Percentiles rank a stretch among this genome's conserved stretches.
These are phyloP conservation scores for Tamandua tetradactyla DNA, from an alignment of 2,797 vertebrate genomes.

Conservation along the genomic window DNA sequence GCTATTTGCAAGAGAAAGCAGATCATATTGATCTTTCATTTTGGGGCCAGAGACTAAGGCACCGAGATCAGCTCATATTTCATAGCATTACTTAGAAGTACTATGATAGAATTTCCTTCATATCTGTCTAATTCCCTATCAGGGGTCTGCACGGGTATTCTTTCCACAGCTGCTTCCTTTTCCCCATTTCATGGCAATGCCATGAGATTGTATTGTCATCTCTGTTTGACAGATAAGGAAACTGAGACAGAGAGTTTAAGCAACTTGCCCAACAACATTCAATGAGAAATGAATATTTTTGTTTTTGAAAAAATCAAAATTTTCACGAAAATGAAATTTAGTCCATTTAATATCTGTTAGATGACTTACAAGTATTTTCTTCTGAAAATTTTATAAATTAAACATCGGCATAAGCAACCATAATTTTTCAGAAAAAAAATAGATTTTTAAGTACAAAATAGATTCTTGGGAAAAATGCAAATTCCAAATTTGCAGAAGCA, in stretches of 20 bases:
- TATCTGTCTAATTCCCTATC: not conserved
- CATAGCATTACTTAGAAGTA: not conserved
- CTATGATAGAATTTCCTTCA: not conserved
- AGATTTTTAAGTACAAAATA: no score
- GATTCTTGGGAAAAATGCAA: not conserved
- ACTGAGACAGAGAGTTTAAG: not conserved
- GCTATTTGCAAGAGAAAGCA: not conserved
- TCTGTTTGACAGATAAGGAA: not conserved
- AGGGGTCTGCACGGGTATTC: fast-evolving
- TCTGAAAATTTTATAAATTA: not conserved
- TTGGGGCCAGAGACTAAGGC: not conserved
- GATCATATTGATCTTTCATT: not conserved
- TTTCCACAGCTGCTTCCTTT: not conserved
- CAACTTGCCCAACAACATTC: not conserved
- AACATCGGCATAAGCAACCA: not conserved
- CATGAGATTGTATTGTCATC: not conserved
- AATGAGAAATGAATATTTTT: not conserved
- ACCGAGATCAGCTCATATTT: not conserved
- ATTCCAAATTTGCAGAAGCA: not conserved
- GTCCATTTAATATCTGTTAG: conserved; percentile 27
- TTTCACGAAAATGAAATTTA: not conserved
- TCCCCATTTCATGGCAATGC: not conserved
- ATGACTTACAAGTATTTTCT: not conserved
- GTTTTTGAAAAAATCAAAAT: not conserved
- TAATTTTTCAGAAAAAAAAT: not conserved